Evolutionary conservation across 53 echinoderm and acorn worm species (phyloP), one percentile per base, ranked within the genome.

Genomic region (Echinarachnius parma): DNA sequence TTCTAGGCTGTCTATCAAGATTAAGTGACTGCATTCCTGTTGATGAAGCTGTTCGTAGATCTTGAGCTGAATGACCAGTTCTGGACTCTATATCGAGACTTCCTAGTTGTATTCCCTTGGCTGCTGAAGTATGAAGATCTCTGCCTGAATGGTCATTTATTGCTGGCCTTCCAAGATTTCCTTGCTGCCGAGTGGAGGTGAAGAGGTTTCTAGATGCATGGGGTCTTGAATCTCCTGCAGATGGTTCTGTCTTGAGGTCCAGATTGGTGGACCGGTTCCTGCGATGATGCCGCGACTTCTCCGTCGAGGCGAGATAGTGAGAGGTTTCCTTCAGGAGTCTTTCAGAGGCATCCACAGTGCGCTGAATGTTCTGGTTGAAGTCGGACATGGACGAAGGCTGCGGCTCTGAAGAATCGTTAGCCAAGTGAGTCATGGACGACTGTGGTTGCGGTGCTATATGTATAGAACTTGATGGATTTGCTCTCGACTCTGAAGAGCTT

Each of bases 201-300:
- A 66, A 66, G 19, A 66, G 66, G 20, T 46, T n/a, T 28, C 66
- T 26, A 28, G 66, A 66, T 25, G 48, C 66, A 48, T 46, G 66
- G 21, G 66, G 48, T 22, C 47, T 66, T 16, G n/a, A 5, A n/a
- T n/a, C n/a, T 13, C 42, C 42, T 3, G 27, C 46, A 29, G 31
- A 5, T n/a, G 48, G n/a, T 2, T 0, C 48, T 46, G 66, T 15
- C 4, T 46, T 47, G 15, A 69, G 26, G 33, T 69, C 54, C 54
- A 53, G 15, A 10, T 31, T 69, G 53, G 78, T 15, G 4, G 87
- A 87, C 22, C 62, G 61, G 25, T 77, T 77, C 53, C 87, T 67
- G 31, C 81, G 60, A 76, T 87, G 87, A 76, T 87, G 87, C 30
- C 74, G 69, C n/a, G 81, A 55, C 54, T 87, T 87, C 50, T 81